Conservation (phyloP, 2,888 invertebrate genomes). For the Athalia cordata region DNA sequence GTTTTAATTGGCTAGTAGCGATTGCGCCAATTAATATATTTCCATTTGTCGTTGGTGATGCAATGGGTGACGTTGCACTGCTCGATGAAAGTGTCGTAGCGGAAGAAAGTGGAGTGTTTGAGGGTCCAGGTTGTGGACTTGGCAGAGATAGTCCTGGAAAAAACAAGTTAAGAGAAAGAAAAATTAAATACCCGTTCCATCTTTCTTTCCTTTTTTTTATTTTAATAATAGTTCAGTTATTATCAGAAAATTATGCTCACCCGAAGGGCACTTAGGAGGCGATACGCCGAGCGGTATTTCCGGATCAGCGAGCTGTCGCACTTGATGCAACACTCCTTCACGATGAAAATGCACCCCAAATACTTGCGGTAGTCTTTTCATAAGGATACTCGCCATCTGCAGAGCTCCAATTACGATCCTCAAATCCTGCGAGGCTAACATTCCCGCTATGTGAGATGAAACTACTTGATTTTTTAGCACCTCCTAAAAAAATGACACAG, state of each 20-base stretch:
- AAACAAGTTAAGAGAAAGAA: not conserved
- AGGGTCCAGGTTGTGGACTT: conserved; percentile 72
- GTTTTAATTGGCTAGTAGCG: conserved; percentile 69
- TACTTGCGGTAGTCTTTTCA: conserved; percentile 96
- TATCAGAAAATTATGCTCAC: conserved; percentile 53
- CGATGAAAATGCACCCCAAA: conserved; percentile 97
- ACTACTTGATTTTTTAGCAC: conserved; percentile 85
- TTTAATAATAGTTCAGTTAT: not conserved
- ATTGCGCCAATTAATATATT: conserved; percentile 71
- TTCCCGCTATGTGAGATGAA: conserved; percentile 97
- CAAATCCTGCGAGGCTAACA: conserved; percentile 98
- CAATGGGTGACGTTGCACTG: conserved; percentile 70
- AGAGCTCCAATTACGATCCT: conserved; percentile 97
- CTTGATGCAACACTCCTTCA: conserved; percentile 98
- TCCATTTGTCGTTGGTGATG: conserved; percentile 71
- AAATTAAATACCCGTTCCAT: not conserved
- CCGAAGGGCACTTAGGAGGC: conserved; percentile 73
- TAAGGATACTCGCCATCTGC: conserved; percentile 97
- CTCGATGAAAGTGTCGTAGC: conserved; percentile 69
- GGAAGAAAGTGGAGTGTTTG: conserved; percentile 69
- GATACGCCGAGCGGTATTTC: conserved; percentile 76
- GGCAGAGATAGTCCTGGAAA: conserved; percentile 68
- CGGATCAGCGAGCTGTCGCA: conserved; percentile 83
- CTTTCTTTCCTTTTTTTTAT: no score
- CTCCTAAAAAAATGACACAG: conserved; percentile 64